Percentiles rank a stretch among this genome's conserved stretches.
phyloP scores from a whole-genome alignment of 1,140 invertebrate species.

The Drosophila pseudoobscura region DNA sequence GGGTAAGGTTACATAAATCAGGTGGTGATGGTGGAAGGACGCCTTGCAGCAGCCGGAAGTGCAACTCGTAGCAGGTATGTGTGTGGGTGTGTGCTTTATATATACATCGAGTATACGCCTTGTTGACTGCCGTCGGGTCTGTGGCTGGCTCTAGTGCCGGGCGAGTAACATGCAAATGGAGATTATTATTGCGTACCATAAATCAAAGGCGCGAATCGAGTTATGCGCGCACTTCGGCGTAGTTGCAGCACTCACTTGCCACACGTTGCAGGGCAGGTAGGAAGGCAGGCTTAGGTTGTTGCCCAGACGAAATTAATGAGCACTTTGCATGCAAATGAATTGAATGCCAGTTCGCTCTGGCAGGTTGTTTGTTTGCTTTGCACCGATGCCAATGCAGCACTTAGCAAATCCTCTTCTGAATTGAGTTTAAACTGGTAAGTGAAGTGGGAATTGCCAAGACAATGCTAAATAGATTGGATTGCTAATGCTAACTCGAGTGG shows the following conservation, averaged over 20 bases:
- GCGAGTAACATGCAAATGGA: conserved; percentile 65
- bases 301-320: conserved; percentile 64
- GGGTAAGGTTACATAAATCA: conserved; percentile 12
- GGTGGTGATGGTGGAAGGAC: conserved; percentile 12
- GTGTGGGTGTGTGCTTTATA: conserved; percentile 5
- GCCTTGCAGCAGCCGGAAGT: conserved; percentile 64
- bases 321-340: conserved; percentile 63
- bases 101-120: conserved; percentile 53
- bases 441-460: not conserved
- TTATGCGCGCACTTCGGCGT: conserved; percentile 66
- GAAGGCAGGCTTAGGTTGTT: not conserved
- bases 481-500: too few species aligned
- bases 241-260: conserved; percentile 50
- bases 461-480: too few species aligned
- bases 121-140: conserved; percentile 34
- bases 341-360: conserved; percentile 22
- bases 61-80: conserved; percentile 43
- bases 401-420: conserved; percentile 4
- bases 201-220: conserved; percentile 71
- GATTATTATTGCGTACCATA: conserved; percentile 79
- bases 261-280: not conserved
- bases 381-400: not conserved
- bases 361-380: conserved; percentile 2
- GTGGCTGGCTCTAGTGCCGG: too few species aligned
- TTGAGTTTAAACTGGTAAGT: not conserved